Evolutionary conservation across 2,888 invertebrate genomes (phyloP), one percentile per base, ranked within the genome.

Genomic region (Idaea straminata): DNA sequence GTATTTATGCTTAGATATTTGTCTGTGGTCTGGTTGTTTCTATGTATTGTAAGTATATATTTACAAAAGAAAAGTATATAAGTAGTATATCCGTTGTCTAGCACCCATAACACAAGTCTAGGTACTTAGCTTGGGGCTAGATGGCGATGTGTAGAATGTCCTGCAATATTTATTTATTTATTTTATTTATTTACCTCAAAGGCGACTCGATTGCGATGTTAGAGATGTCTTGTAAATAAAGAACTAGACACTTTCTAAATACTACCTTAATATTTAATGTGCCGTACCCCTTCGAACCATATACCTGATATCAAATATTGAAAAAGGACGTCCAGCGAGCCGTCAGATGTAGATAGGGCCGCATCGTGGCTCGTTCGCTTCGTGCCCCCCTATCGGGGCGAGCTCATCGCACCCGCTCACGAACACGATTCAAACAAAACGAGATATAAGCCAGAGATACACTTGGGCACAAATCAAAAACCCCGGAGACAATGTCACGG

Each of bases 341-440:
- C 79, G 77, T 79, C 75, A 76, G 81, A 85, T 84, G 71, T 74
- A 75, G 84, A 83, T 84, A 82, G 74, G 68, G 75, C 70, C 72
- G 79, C 77, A n/a, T 16, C 10, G 13, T 65, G 61, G 65, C 34
- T 34, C 34, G 59, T 10, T 34, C 58, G 16, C 58, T 16, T 58
- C 58, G 66, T 72, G 70, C 68, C 70, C 71, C 76, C 78, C 47
- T 47, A 77, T 78, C 77, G 78, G 66, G 70, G 34, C 66, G 70
- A 67, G 84, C 86, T 86, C 86, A 71, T 69, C 64, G 62, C 81
- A 84, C 84, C 85, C 75, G 65, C 72, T 77, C 72, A 74, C 72
- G 76, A 75, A 74, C 81, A 80, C 79, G 80, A 80, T 76, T 74
- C 70, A 68, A 77, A 78, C 74, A 79, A 77, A 73, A 76, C 76